Percentiles rank a stretch among this genome's conserved stretches.
These are phyloP conservation scores for Hormaphis cornu DNA, from an alignment of 1,140 invertebrate species.

Conservation along the genomic window DNA sequence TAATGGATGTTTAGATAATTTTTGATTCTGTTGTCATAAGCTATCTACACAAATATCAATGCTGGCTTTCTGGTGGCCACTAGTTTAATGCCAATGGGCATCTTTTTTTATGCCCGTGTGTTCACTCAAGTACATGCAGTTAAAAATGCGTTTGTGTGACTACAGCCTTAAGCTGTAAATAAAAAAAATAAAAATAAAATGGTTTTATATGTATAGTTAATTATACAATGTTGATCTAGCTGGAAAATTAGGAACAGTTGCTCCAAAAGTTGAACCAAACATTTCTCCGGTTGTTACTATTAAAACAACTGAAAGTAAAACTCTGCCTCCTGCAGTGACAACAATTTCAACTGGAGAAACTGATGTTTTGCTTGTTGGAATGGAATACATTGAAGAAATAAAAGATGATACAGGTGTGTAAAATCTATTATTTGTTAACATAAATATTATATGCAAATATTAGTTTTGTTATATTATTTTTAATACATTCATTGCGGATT, in stretches of 20 bases:
- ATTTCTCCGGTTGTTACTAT: slow-evolving; percentile 37
- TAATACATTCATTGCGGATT: too few species aligned
- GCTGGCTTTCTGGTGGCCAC: too few species aligned
- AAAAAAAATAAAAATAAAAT: too few species aligned
- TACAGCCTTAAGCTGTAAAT: too few species aligned
- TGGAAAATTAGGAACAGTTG: slow-evolving; percentile 54
- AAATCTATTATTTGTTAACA: neutral
- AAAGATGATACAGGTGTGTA: slow-evolving; percentile 80
- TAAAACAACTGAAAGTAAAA: neutral
- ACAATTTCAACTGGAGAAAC: neutral
- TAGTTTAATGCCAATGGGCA: too few species aligned
- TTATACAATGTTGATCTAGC: slow-evolving; percentile 42
- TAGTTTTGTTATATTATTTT: too few species aligned
- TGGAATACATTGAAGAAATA: slow-evolving; percentile 97
- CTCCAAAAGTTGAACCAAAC: slow-evolving; percentile 38
- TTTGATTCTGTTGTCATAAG: too few species aligned
- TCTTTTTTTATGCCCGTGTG: too few species aligned
- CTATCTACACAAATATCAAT: too few species aligned
- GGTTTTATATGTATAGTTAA: too few species aligned
- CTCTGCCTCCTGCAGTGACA: neutral
- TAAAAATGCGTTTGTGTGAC: neutral
- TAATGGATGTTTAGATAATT: too few species aligned
- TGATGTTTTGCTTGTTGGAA: slow-evolving; percentile 65
- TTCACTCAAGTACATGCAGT: neutral
- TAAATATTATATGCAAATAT: too few species aligned